Evolutionary conservation across 2,888 invertebrate species (phyloP).

Genomic region (Psococerastis gibbosa): DNA sequence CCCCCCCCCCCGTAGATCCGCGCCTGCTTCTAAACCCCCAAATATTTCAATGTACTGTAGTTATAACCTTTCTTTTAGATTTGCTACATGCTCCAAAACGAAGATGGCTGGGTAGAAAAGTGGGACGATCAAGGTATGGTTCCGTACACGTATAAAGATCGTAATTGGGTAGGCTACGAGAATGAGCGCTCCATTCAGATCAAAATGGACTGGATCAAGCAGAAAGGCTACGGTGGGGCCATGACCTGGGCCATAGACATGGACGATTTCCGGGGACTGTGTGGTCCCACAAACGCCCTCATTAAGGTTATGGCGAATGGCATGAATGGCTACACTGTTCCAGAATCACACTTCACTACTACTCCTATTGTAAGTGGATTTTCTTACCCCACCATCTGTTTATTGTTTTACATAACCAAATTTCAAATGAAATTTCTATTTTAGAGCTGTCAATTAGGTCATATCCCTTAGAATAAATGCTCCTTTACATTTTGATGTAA

Average conservation of each 20-base stretch:
- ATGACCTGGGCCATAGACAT: constrained; percentile 89
- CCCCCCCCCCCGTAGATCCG: too few species aligned
- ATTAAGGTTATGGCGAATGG: constrained; percentile 50
- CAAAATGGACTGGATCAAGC: constrained; percentile 76
- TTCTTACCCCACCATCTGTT: too few species aligned
- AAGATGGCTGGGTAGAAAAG: constrained; percentile 55
- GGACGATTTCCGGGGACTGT: constrained; percentile 75
- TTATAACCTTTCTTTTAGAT: constrained; percentile 44
- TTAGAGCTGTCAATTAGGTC: too few species aligned
- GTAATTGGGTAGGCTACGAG: constrained; percentile 72
- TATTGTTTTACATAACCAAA: too few species aligned
- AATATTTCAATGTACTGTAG: too few species aligned
- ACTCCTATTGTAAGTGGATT: constrained; percentile 20
- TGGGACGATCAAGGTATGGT: constrained; percentile 70
- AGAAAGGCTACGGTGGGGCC: constrained; percentile 66
- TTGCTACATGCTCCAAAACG: constrained; percentile 50
- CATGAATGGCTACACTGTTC: constrained; percentile 39
- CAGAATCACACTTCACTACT: constrained; percentile 21
- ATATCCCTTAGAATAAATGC: too few species aligned
- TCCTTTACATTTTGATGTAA: too few species aligned
- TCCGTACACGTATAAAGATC: constrained; percentile 68
- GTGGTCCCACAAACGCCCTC: constrained; percentile 57
- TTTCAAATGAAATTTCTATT: too few species aligned
- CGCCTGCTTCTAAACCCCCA: too few species aligned
- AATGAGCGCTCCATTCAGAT: constrained; percentile 61